phyloP scores from a whole-genome alignment of 37 sponge, comb jelly and placozoan species.

The Hexactinellida sp. region DNA sequence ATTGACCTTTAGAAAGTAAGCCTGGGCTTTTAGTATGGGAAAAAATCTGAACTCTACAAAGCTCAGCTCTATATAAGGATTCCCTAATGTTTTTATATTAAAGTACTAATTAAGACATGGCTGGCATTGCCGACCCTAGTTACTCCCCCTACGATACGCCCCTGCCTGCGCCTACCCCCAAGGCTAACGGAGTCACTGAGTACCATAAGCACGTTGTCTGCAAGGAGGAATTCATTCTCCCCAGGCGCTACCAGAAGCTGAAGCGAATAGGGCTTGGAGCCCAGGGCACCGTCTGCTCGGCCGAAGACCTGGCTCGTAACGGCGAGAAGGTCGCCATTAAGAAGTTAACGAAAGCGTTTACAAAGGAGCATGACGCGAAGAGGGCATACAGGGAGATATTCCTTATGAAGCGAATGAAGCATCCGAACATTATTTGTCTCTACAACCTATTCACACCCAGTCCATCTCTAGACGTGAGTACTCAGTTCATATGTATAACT shows the following conservation, averaged over 20 bases:
- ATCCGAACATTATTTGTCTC: neutral
- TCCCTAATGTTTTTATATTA: no score
- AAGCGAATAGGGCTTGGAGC: neutral
- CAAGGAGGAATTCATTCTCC: neutral
- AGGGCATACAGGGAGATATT: conserved; percentile 4
- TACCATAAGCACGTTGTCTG: neutral
- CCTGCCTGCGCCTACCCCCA: no score
- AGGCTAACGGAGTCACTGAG: neutral
- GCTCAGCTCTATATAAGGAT: no score
- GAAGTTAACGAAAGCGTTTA: neutral
- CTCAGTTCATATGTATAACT: no score
- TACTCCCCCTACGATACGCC: no score
- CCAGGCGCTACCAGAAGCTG: neutral
- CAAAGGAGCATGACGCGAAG: neutral
- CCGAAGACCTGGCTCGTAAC: neutral
- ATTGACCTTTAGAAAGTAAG: no score
- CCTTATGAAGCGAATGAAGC: conserved; percentile 2
- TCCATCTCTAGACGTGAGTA: neutral
- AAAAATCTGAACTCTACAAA: no score
- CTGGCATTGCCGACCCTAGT: no score
- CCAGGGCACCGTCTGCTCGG: neutral
- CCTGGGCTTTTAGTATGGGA: no score
- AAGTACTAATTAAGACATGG: no score
- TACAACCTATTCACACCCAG: neutral
- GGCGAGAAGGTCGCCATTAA: neutral